Evolutionary conservation across 2,888 invertebrate species (phyloP), one percentile per base, ranked within the genome.

Genomic region (Xiphydria camelus): DNA sequence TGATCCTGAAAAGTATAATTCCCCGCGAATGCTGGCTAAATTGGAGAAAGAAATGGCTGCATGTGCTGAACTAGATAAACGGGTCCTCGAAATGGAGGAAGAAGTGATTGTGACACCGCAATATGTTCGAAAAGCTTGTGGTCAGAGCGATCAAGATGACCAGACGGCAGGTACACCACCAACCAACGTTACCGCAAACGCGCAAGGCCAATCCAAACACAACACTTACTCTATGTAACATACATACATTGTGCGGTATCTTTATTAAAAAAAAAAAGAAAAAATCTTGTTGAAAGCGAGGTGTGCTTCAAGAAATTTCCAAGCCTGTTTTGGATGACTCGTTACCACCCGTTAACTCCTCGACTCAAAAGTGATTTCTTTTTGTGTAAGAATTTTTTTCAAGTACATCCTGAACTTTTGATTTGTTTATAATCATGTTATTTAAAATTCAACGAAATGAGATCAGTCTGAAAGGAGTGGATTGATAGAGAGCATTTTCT

Each of bases 1-100:
- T 68, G 93, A 92, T 75, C 95, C 95, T 6, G 95, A 96, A 73
- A 94, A 94, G 75, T 96, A 91, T 75, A 91, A 94, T 63, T 91
- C 92, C 51, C 90, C 94, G 0, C 84, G 85, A 66, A 94, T 95
- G 78, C 80, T 97, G 66, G 86, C 88, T 63, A 85, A 88, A 52
- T 78, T 97, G 49, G 94, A 96, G 77, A 86, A 88, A 67, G 87
- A 91, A 79, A 87, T 93, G 84, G 84, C 86, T 19, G 81, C 86
- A 19, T 93, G 93, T 70, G 92, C 94, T 69, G 88, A 89, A 69
- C 79, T 96, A 59, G 93, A 95, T 69, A 89, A 89, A 67, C 88
- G 92, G 72, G 87, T 96, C 46, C 84, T 88, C 61, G 86, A 87
- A 64, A 95, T 96, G 94, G 95, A 96, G 75, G 91, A 94, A 75